Percentiles rank a stretch among this genome's conserved stretches.
These are phyloP conservation scores for Tetragonula clypearis DNA, from an alignment of 1,140 invertebrate species.

Conservation along the genomic window DNA sequence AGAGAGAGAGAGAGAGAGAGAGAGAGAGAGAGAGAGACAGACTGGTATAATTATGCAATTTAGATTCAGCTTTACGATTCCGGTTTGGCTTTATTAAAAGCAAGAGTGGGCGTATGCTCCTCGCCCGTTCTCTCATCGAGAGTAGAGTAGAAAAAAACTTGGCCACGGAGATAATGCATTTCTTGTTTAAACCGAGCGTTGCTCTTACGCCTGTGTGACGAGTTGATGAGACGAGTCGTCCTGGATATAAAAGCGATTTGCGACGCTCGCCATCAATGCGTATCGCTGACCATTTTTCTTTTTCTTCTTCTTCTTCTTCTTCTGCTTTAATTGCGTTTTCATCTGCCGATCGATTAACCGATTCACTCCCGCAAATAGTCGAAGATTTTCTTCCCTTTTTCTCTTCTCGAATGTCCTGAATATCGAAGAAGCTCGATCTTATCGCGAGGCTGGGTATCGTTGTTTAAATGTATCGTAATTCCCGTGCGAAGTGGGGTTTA, in stretches of 20 bases:
- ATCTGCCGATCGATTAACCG: background rate
- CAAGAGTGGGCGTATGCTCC: constrained; percentile 70
- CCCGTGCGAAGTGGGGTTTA: background rate
- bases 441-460: background rate
- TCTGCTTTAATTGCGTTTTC: background rate
- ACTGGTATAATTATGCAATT: constrained; percentile 77
- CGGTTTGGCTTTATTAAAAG: constrained; percentile 75
- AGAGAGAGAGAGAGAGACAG: constrained; percentile 39
- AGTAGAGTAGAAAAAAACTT: background rate
- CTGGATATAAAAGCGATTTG: background rate
- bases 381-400: background rate
- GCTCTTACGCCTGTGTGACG: background rate
- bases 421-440: background rate
- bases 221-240: constrained; percentile 3
- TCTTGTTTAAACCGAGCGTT: constrained; percentile 29
- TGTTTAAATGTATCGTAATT: background rate
- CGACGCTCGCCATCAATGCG: background rate
- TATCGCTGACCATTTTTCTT: background rate
- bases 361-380: background rate
- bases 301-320: too few species aligned
- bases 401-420: background rate
- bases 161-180: constrained; percentile 42
- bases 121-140: constrained; percentile 30
- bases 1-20: too few species aligned
- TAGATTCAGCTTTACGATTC: constrained; percentile 76